Percentiles rank a stretch among this genome's conserved stretches.
Conservation (phyloP, 2,113 vertebrate genomes). For the Bubalus kerabau region DNA sequence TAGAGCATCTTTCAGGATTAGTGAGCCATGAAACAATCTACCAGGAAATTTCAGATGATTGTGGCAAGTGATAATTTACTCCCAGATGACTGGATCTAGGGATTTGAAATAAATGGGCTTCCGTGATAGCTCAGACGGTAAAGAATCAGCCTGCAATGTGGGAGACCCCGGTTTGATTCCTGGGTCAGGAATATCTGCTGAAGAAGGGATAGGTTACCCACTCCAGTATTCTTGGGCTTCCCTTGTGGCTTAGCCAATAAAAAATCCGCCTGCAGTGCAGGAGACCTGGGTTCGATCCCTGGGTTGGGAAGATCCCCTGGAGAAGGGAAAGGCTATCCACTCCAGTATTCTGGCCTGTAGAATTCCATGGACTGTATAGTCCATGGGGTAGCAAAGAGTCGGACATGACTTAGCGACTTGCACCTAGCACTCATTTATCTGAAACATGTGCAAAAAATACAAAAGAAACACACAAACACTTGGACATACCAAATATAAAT, state of each 20-base stretch:
- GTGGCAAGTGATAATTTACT: not conserved
- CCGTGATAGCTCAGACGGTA: not conserved
- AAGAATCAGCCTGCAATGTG: not conserved
- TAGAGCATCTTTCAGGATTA: not conserved
- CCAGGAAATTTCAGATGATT: not conserved
- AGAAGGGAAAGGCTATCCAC: not conserved
- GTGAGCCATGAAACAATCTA: not conserved
- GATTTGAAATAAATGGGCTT: not conserved
- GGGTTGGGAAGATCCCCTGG: not conserved
- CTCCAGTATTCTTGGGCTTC: not conserved
- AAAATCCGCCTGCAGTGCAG: accelerated
- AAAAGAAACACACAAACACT: not conserved
- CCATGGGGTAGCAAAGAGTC: not conserved
- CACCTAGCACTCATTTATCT: not conserved
- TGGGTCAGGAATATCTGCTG: not conserved
- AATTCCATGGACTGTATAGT: not conserved
- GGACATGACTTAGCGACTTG: not conserved
- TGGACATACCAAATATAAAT: not conserved
- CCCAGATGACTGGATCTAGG: not conserved
- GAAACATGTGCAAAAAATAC: not conserved
- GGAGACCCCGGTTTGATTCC: not conserved
- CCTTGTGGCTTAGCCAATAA: not conserved
- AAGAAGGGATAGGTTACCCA: not conserved
- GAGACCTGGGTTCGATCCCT: not conserved
- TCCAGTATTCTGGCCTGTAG: not conserved